Evolutionary conservation across 64 coral and sea anemone genomes (phyloP).

Genomic region (Pachyseris speciosa): DNA sequence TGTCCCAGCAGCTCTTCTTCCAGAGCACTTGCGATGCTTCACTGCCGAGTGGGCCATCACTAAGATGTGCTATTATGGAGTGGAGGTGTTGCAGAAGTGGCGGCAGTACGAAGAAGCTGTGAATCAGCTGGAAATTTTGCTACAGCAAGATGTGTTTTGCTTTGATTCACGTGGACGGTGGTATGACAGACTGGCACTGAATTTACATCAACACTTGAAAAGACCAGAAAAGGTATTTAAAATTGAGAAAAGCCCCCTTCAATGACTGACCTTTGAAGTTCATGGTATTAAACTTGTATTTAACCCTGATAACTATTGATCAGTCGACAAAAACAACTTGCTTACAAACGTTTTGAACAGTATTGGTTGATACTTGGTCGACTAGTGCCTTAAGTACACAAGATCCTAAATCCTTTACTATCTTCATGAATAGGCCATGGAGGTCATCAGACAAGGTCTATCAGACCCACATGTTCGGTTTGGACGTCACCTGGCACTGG

Average conservation of each 20-base stretch:
- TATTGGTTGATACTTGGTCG: no score
- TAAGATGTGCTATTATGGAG: constrained; percentile 92
- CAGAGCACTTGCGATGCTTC: constrained; percentile 87
- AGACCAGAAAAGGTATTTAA: constrained; percentile 77
- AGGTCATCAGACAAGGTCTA: constrained; percentile 57
- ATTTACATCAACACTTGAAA: constrained; percentile 94
- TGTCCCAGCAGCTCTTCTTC: constrained; percentile 3
- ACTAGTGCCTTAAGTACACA: no score
- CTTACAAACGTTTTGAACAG: no score
- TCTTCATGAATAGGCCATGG: no score
- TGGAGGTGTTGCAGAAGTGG: constrained; percentile 97
- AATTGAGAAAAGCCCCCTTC: no score
- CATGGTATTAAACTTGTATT: no score
- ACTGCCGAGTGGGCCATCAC: constrained; percentile 86
- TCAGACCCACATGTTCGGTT: constrained; percentile 77
- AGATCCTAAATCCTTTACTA: no score
- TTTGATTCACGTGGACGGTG: constrained; percentile 84
- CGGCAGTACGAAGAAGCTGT: constrained; percentile 86
- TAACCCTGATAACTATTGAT: no score
- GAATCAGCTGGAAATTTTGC: constrained; percentile 57
- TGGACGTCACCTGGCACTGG: constrained; percentile 83
- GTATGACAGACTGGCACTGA: constrained; percentile 96
- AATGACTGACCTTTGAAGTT: no score
- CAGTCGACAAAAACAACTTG: no score
- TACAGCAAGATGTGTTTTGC: constrained; percentile 80